Conservation (phyloP, 1,140 invertebrate genomes). For the Panagrolaimus sp. region DNA sequence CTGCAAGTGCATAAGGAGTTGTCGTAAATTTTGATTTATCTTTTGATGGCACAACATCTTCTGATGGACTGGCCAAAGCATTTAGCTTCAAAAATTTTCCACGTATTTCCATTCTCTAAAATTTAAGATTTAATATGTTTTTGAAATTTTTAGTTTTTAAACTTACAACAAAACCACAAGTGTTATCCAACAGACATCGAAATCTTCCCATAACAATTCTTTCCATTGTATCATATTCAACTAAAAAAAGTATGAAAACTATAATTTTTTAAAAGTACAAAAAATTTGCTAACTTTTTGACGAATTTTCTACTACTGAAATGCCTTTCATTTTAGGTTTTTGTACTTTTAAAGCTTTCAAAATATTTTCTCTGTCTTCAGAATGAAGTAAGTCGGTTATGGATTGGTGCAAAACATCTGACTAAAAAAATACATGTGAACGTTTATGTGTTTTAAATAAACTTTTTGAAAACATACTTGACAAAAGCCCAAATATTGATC, state of each 20-base stretch:
- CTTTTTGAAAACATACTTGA: constrained; percentile 77
- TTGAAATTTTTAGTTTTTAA: not conserved
- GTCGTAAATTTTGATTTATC: constrained; percentile 5
- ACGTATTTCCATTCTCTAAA: constrained; percentile 31
- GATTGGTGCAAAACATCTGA: constrained; percentile 98
- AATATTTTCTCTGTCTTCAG: constrained; percentile 92
- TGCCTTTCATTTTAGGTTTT: not conserved
- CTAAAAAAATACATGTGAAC: constrained; percentile 67
- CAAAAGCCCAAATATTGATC: constrained; percentile 99
- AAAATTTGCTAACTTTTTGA: constrained; percentile 69
- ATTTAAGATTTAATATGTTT: constrained; percentile 3
- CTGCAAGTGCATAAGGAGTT: constrained; percentile 22
- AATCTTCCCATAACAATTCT: constrained; percentile 94
- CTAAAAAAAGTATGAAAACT: constrained; percentile 66
- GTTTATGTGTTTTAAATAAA: not conserved
- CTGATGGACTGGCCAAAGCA: constrained; percentile 15
- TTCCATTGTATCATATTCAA: constrained; percentile 70
- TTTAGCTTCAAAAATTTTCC: constrained; percentile 31
- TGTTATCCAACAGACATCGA: constrained; percentile 95
- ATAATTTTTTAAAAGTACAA: constrained; percentile 62
- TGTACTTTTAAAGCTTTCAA: not conserved
- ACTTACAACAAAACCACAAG: constrained; percentile 74
- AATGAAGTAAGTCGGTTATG: constrained; percentile 95
- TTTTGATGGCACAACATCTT: not conserved
- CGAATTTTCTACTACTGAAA: no score